phyloP scores from a whole-genome alignment of 37 sponge, comb jelly and placozoan genomes.

The Beroe ovata region DNA sequence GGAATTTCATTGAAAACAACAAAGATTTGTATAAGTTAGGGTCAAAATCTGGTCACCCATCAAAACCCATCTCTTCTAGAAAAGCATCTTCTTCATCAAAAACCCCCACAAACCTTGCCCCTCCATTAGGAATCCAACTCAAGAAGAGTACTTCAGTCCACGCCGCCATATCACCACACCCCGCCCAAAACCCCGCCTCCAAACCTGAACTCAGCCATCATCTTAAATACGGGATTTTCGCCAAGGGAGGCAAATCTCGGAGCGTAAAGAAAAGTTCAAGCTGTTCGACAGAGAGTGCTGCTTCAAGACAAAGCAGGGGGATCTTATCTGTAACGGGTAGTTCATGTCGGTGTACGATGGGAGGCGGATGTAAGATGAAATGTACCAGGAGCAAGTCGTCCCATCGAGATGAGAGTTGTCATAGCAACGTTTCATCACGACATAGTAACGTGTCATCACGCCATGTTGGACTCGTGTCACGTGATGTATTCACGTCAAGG shows the following conservation, averaged over 20 bases:
- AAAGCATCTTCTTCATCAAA: neutral
- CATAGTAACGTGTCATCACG: no score
- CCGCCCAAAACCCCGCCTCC: neutral
- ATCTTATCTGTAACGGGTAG: neutral
- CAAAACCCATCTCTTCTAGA: neutral
- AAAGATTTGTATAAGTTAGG: constrained; percentile 9
- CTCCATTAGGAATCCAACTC: neutral
- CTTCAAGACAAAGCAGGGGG: neutral
- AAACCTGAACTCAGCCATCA: neutral
- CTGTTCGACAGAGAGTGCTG: neutral
- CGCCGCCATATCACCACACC: neutral
- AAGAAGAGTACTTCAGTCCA: neutral
- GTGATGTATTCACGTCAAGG: no score
- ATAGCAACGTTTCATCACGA: no score
- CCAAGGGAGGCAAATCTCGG: neutral
- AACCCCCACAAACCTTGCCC: neutral
- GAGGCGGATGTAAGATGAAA: neutral
- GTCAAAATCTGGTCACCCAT: neutral
- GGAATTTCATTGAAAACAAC: neutral
- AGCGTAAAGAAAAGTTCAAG: neutral
- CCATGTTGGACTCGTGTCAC: no score
- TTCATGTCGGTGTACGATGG: neutral
- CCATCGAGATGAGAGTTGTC: no score
- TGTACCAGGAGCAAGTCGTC: neutral
- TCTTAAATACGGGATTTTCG: constrained; percentile 30